Base-by-base conservation (phyloP, 2,888 invertebrate species). In the Rosalia funebris region DNA sequence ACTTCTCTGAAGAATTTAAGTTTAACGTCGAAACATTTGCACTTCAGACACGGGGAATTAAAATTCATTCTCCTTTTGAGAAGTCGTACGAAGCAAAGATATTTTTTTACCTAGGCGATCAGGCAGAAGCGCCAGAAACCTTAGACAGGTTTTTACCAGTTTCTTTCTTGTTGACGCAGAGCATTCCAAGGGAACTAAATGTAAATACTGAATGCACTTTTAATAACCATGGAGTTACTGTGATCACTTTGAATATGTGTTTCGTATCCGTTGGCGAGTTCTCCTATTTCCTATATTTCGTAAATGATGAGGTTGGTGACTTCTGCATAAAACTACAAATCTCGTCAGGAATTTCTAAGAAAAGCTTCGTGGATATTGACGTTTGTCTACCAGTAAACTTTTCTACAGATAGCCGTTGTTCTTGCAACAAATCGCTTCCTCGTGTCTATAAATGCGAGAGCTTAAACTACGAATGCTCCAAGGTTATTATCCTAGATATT, bases 301-400 rank as follows among this genome's bases (percentile, higher is more conserved):
- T 65, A 12, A 74, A 75, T 47, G 64, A 64, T 20, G 60, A 62
- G 15, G 45, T 71, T 2, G 79, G 79, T 2, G 76, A 76, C 56
- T 79, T 75, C 60, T 72, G 70, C 16, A 63, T 76, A 14, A 67
- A 72, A 53, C 11, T 78, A 1, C 55, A 34, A 0, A 60, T 72
- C 10, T 59, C 39, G 14, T 41, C 67, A 2, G 48, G 4, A 1
- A 11, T 59, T 5, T 9, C 37, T 0, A 42, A 53, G 4, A 48
- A 55, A 1, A 41, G 25, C 2, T 34, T 41, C 34, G 45, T 47
- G 10, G 19, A 52, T 4, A 14, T 76, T 5, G 39, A 57, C 3
- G 63, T 76, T 2, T 32, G 34, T 0, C 31, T 71, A 25, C 68
- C 68, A 2, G 42, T 56, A 3, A 59, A 65, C 16, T 72, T 71